Conservation (phyloP, 2,113 vertebrate genomes). For the Psettodes erumei region DNA sequence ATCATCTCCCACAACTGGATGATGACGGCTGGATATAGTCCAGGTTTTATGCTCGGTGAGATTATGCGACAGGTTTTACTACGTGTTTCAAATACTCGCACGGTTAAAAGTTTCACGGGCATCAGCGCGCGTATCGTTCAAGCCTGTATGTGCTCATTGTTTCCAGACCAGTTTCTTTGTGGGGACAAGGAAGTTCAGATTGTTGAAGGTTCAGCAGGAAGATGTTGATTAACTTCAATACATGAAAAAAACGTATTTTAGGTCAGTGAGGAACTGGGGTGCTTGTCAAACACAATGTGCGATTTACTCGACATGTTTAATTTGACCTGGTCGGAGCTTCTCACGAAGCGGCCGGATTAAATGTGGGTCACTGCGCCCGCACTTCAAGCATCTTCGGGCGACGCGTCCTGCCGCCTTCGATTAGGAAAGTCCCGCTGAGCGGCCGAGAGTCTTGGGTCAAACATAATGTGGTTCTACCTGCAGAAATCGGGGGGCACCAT, state of each 20-base stretch:
- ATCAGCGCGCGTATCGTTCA: too few relatives aligned
- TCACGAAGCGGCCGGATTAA: background rate
- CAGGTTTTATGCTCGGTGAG: too few relatives aligned
- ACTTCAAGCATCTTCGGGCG: background rate
- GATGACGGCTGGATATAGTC: too few relatives aligned
- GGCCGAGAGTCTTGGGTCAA: background rate
- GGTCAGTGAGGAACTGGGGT: too few relatives aligned
- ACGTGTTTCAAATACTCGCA: background rate
- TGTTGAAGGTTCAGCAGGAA: background rate
- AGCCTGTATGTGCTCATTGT: background rate
- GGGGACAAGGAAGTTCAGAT: background rate
- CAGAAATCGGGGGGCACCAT: conserved; percentile 97
- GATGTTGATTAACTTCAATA: background rate
- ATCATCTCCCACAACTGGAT: too few relatives aligned
- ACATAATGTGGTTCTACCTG: conserved; percentile 80
- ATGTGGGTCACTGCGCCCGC: too few relatives aligned
- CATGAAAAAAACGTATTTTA: background rate
- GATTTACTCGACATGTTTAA: background rate
- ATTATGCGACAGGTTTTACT: background rate
- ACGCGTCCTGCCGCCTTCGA: background rate
- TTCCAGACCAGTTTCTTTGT: background rate
- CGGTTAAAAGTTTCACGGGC: too few relatives aligned
- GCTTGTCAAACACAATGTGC: background rate
- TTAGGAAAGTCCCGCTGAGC: background rate
- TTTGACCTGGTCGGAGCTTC: background rate